A percentile compares a stretch with the other conserved stretches of the same genome.
These are phyloP conservation scores for Lypha dubia DNA, from an alignment of 2,888 invertebrate genomes.

Conservation along the genomic window DNA sequence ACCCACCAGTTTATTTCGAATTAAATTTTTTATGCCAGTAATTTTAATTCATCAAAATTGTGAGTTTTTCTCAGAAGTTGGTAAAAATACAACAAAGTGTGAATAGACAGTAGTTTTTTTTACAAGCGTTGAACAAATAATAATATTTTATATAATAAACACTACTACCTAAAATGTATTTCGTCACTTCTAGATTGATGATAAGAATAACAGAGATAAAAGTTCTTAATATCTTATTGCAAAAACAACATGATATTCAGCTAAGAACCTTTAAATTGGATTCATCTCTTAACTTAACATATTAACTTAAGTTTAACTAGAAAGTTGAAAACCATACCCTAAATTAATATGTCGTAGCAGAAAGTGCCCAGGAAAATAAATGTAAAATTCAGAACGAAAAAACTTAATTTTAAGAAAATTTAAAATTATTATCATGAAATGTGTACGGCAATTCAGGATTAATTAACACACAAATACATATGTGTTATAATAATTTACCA, in stretches of 20 bases:
- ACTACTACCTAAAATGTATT: background rate
- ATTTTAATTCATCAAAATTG: too few species aligned
- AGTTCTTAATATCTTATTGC: background rate
- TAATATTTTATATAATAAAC: background rate
- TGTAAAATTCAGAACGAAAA: background rate
- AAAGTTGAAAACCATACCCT: background rate
- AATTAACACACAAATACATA: background rate
- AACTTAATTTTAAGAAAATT: background rate
- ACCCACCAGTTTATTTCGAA: too few species aligned
- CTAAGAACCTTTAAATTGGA: background rate
- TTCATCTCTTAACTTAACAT: background rate
- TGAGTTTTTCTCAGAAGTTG: too few species aligned
- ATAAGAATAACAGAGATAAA: background rate
- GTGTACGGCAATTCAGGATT: background rate
- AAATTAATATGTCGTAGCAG: background rate
- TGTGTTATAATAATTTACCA: background rate
- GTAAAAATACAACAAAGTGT: background rate
- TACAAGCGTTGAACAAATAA: background rate
- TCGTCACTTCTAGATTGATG: background rate
- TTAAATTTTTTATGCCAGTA: too few species aligned
- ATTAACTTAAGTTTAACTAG: background rate
- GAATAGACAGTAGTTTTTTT: background rate
- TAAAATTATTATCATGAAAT: background rate
- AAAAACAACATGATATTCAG: background rate
- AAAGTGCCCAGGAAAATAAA: slow-evolving; percentile 16